A percentile compares a stretch with the other conserved stretches of the same genome.
Evolutionary conservation across 2,113 vertebrate genomes (phyloP).

Genomic region (Poicephalus gulielmi): DNA sequence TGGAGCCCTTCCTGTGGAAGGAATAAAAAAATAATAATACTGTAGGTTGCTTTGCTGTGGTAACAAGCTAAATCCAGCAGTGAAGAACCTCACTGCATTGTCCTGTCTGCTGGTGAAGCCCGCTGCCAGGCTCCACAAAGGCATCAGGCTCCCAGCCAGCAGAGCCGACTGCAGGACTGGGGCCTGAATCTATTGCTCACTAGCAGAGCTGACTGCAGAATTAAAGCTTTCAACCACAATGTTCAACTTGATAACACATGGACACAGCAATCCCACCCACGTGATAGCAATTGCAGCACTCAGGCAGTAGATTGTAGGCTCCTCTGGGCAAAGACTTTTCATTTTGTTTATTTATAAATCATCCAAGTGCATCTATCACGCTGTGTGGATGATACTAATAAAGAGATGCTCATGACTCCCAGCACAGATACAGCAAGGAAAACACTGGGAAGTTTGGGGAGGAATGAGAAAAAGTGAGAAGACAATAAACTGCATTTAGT

Average conservation of each 20-base stretch:
- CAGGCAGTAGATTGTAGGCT: not conserved
- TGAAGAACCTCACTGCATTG: not conserved
- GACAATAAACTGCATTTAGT: conserved; percentile 27
- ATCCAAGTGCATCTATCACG: not conserved
- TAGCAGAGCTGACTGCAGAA: conserved; percentile 38
- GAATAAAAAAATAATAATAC: not conserved
- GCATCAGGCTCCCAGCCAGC: not conserved
- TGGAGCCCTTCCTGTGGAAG: not conserved
- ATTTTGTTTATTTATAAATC: conserved; percentile 21
- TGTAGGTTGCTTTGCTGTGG: not conserved
- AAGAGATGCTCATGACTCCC: not conserved
- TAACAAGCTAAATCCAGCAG: not conserved
- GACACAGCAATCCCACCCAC: conserved; percentile 21
- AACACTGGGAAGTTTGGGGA: not conserved
- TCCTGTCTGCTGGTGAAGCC: conserved; percentile 5
- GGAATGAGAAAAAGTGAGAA: conserved; percentile 8
- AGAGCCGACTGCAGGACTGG: not conserved
- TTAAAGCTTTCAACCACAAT: conserved; percentile 55
- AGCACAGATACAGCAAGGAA: not conserved
- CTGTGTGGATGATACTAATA: not conserved
- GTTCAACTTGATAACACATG: conserved; percentile 53
- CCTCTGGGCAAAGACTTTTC: not conserved
- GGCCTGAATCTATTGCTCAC: conserved; percentile 16
- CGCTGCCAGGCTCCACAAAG: not conserved
- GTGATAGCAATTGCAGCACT: conserved; percentile 1